These are phyloP conservation scores for Morpho helenor DNA, from an alignment of 2,888 invertebrate genomes.

Conservation along the genomic window DNA sequence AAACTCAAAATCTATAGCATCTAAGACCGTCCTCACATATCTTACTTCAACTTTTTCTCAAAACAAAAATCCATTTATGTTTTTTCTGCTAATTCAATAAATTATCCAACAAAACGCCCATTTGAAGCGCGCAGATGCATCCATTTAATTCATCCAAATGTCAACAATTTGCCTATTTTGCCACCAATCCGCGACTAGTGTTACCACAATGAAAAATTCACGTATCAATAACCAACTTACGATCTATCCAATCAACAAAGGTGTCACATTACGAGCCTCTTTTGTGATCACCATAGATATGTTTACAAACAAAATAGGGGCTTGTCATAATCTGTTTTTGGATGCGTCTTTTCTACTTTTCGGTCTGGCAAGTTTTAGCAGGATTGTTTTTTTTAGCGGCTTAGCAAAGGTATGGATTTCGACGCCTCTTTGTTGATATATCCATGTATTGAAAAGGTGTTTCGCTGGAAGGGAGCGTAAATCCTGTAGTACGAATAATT, in stretches of 20 bases:
- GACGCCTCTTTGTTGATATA: conserved; percentile 73
- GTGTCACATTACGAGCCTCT: conserved; percentile 70
- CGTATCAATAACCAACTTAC: conserved; percentile 64
- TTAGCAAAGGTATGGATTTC: conserved; percentile 70
- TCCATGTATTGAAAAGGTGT: conserved; percentile 53
- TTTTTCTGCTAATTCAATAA: conserved; percentile 39
- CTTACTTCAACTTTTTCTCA: conserved; percentile 32
- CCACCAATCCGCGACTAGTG: conserved; percentile 51
- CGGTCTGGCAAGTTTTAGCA: conserved; percentile 64
- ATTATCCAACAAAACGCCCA: conserved; percentile 43
- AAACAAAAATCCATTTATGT: background rate
- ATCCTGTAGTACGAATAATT: conserved; percentile 52
- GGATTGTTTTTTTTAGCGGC: conserved; percentile 45
- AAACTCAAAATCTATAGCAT: no score
- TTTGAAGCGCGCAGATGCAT: conserved; percentile 52
- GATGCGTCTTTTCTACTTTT: conserved; percentile 67
- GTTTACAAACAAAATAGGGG: conserved; percentile 78
- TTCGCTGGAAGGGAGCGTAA: conserved; percentile 68
- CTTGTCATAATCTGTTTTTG: conserved; percentile 77
- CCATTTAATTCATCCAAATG: conserved; percentile 49
- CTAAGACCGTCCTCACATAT: conserved; percentile 35
- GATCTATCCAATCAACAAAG: conserved; percentile 64
- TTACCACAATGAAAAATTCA: conserved; percentile 56
- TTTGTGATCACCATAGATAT: conserved; percentile 55
- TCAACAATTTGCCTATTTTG: conserved; percentile 71